These are phyloP conservation scores for Ophioninae sp. DNA, from an alignment of 2,888 invertebrate genomes.

Conservation along the genomic window DNA sequence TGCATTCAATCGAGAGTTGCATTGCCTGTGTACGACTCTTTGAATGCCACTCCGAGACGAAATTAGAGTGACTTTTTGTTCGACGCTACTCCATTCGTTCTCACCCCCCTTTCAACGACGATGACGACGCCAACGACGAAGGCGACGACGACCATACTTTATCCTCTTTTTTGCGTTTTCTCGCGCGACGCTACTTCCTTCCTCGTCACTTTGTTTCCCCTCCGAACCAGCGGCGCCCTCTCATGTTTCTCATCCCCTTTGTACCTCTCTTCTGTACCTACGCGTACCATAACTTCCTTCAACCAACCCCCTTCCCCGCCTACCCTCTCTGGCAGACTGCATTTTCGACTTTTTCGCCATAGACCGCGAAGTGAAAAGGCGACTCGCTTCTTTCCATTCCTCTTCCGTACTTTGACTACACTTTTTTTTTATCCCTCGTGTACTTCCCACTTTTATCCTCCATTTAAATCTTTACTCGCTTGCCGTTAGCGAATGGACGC, in stretches of 20 bases:
- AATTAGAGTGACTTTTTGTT: slow-evolving; percentile 74
- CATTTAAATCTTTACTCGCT: slow-evolving; percentile 48
- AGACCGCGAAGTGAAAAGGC: slow-evolving; percentile 45
- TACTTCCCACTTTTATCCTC: slow-evolving; percentile 32
- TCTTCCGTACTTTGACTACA: slow-evolving; percentile 32
- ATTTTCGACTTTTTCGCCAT: slow-evolving; percentile 55
- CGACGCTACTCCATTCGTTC: slow-evolving; percentile 54
- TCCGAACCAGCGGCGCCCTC: slow-evolving; percentile 25
- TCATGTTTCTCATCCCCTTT: slow-evolving; percentile 41
- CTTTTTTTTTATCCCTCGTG: slow-evolving; percentile 16
- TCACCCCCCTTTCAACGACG: slow-evolving; percentile 56
- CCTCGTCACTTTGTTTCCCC: slow-evolving; percentile 54
- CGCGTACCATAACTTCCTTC: slow-evolving; percentile 41
- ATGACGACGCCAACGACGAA: slow-evolving; percentile 55
- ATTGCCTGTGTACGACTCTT: slow-evolving; percentile 53
- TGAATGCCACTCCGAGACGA: slow-evolving; percentile 66
- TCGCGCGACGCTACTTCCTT: slow-evolving; percentile 44
- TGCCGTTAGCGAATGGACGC: slow-evolving; percentile 47
- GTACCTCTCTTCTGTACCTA: slow-evolving; percentile 24
- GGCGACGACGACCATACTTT: slow-evolving; percentile 55
- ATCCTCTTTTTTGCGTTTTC: slow-evolving; percentile 51
- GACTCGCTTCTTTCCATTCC: slow-evolving; percentile 44
- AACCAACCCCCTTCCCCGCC: slow-evolving; percentile 23
- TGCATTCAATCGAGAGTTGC: slow-evolving; percentile 60
- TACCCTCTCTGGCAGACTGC: slow-evolving; percentile 41